Percentiles rank a stretch among this genome's conserved stretches.
Evolutionary conservation across 1,140 invertebrate genomes (phyloP).

Genomic region (Drosophila busckii): DNA sequence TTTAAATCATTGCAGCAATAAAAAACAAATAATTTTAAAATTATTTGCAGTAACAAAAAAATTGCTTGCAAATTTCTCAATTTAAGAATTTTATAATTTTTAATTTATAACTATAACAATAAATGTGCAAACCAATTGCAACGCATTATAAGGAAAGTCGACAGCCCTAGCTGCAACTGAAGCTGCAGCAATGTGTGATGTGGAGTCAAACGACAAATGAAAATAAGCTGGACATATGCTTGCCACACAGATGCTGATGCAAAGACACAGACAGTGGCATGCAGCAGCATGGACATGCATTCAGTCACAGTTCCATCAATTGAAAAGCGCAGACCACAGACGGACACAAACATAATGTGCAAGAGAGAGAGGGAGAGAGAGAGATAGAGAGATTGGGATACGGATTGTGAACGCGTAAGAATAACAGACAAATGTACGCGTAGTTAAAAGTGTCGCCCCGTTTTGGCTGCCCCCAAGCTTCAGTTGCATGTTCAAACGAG

Average conservation of each 20-base stretch:
- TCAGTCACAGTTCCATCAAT: constrained; percentile 10
- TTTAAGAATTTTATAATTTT: no score
- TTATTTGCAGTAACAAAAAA: no score
- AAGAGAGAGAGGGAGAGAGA: not conserved
- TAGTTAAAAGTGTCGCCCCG: constrained; percentile 18
- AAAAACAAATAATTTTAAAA: no score
- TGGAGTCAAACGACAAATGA: not conserved
- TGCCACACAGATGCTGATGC: constrained; percentile 2
- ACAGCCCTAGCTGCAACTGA: no score
- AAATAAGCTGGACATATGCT: constrained; percentile 30
- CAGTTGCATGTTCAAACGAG: not conserved
- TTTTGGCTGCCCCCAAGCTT: constrained; percentile 5
- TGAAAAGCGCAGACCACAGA: constrained; percentile 15
- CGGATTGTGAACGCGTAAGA: no score
- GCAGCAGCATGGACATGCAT: not conserved
- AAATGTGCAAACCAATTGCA: no score
- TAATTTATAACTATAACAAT: no score
- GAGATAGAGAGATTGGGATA: no score
- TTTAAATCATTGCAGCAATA: no score
- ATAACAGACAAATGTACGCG: not conserved
- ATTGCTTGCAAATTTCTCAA: no score
- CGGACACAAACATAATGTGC: not conserved
- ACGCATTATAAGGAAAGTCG: no score
- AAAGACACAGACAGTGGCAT: constrained; percentile 4
- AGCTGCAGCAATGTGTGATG: not conserved